phyloP scores from a whole-genome alignment of 2,888 invertebrate species.

The Gymnoscelis rufifasciata region DNA sequence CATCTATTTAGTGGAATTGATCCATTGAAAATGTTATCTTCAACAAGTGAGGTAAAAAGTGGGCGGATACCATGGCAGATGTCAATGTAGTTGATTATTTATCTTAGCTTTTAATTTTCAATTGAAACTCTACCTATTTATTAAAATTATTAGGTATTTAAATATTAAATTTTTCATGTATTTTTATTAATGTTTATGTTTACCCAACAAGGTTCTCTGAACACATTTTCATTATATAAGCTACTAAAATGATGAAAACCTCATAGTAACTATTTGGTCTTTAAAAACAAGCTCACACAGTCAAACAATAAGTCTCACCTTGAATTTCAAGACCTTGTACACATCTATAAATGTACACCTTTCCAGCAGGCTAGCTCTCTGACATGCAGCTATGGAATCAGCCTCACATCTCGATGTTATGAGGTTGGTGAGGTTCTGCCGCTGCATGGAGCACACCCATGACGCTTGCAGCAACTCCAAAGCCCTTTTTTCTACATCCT shows the following conservation, averaged over 20 bases:
- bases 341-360: slow-evolving; percentile 85
- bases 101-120: too few species aligned
- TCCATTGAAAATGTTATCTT: too few species aligned
- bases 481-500: slow-evolving; percentile 81
- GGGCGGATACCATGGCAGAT: slow-evolving; percentile 9
- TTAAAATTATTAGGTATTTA: too few species aligned
- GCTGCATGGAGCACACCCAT: slow-evolving; percentile 93
- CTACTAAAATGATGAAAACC: too few species aligned
- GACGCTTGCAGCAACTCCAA: slow-evolving; percentile 83
- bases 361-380: slow-evolving; percentile 73
- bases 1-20: too few species aligned
- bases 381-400: slow-evolving; percentile 87
- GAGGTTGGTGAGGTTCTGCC: slow-evolving; percentile 87
- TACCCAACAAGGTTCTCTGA: neutral
- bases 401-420: slow-evolving; percentile 86
- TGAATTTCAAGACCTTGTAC: slow-evolving; percentile 90
- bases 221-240: neutral
- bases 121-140: too few species aligned
- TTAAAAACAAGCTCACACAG: neutral
- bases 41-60: slow-evolving; percentile 2
- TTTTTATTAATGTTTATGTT: too few species aligned
- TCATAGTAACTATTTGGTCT: too few species aligned
- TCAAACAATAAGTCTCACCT: slow-evolving; percentile 70
- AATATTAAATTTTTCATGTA: too few species aligned
- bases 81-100: neutral